phyloP scores from a whole-genome alignment of 2,888 invertebrate species.

The Lobophora halterata region DNA sequence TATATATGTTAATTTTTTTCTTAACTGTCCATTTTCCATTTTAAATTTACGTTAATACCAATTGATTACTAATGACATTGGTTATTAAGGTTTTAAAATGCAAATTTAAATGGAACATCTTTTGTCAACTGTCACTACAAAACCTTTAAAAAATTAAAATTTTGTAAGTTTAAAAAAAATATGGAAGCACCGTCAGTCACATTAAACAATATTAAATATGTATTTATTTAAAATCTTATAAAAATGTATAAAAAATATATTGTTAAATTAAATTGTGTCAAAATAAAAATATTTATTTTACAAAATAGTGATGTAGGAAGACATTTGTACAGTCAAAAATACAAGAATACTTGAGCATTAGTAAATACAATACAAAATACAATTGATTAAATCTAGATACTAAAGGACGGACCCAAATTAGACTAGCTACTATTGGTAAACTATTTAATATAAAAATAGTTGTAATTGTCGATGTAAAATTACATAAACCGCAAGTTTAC shows the following conservation, averaged over 20 bases:
- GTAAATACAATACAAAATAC: background rate
- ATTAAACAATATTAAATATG: background rate
- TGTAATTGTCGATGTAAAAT: no score
- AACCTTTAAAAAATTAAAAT: no score
- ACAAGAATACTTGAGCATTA: slow-evolving; percentile 1
- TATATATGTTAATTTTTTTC: background rate
- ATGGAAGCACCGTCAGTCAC: slow-evolving; percentile 4
- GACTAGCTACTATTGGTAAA: slow-evolving; percentile 36
- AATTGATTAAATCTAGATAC: slow-evolving; percentile 4
- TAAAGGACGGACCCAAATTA: slow-evolving; percentile 47
- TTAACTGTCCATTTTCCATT: no score
- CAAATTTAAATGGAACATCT: no score
- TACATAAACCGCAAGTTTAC: no score
- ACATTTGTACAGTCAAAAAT: background rate
- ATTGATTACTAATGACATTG: no score
- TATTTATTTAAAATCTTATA: background rate
- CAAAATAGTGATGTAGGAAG: slow-evolving; percentile 7
- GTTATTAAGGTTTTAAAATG: no score
- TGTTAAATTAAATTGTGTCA: slow-evolving; percentile 2
- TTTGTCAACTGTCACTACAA: no score
- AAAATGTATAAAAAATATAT: no score
- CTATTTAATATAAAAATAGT: slow-evolving; percentile 7
- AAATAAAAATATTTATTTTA: background rate
- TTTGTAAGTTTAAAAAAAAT: no score
- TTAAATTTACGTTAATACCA: no score